phyloP scores from a whole-genome alignment of 2,797 vertebrate species.

The Halcyon leucocephala region DNA sequence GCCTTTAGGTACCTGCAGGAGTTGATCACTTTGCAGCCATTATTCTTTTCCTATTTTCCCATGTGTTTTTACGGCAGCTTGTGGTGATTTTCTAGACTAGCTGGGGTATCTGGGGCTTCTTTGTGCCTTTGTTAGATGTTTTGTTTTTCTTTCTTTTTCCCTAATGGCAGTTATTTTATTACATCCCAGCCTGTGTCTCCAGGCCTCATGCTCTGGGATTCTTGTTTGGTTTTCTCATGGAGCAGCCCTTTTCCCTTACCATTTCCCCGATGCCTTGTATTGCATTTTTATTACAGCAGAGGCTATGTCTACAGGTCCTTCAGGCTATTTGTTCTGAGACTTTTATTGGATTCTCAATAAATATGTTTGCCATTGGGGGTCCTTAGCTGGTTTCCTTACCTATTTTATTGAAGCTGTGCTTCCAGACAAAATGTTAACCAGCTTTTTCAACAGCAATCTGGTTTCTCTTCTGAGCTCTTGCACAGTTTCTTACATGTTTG shows the following conservation, averaged over 20 bases:
- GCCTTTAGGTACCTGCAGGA: conserved; percentile 50
- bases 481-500: conserved; percentile 71
- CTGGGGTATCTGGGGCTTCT: conserved; percentile 68
- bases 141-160: conserved; percentile 72
- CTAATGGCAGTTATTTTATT: conserved; percentile 66
- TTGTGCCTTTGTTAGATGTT: conserved; percentile 69
- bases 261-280: conserved; percentile 77
- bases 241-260: conserved; percentile 69
- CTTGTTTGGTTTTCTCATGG: conserved; percentile 74
- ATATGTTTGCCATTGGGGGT: conserved; percentile 78
- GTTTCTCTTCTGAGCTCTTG: conserved; percentile 70
- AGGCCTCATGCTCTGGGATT: conserved; percentile 64
- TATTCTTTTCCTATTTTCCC: conserved; percentile 63
- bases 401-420: conserved; percentile 77
- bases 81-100: conserved; percentile 63
- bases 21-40: conserved; percentile 27
- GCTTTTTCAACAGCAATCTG: conserved; percentile 76
- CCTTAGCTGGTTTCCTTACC: conserved; percentile 77
- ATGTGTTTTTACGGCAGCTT: conserved; percentile 65
- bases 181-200: conserved; percentile 65
- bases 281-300: conserved; percentile 75
- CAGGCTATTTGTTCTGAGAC: conserved; percentile 78
- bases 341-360: conserved; percentile 82
- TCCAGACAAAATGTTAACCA: conserved; percentile 71
- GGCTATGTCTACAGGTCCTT: conserved; percentile 69